Base-by-base conservation (phyloP, 2,113 vertebrate species). In the Scopus umbretta region DNA sequence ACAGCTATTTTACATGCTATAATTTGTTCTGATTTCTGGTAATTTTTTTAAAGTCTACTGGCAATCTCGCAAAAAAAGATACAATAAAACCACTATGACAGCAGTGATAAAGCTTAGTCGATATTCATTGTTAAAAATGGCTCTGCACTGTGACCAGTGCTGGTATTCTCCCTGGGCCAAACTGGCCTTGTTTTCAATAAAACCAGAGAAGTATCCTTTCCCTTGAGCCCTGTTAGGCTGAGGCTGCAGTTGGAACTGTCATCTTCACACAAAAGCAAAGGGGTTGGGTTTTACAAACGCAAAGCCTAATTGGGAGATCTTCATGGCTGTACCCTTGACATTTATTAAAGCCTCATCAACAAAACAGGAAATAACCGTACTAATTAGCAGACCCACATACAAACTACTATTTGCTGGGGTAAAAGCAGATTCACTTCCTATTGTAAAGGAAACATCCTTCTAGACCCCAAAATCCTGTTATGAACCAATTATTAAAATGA, bases 341-440 rank as follows among this genome's bases (percentile, higher is more conserved):
- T 98, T 98, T 97, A 98, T 97, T 98, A 98, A 97, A 98, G 97
- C 96, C 97, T 98, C 98, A 97, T 98, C 98, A 98, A 98, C 96
- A 97, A 97, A 98, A 97, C 91, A 95, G 98, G 98, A 97, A 98
- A 95, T 98, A 98, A 96, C 97, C 88, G 8, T 78, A 96, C 97
- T 98, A 98, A 98, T 98, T 98, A 98, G 96, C 92, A 96, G 96
- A 80, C 86, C 79, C 92, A 84, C 91, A 96, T 62, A 97, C 90
- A 96, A 96, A 94, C 56, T 70, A 85, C 76, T 95, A n/a, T 88
- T 97, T 95, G 92, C 43, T 94, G 92, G 92, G 61, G 67, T 70
- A 81, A 93, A 88, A 92, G 72, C 15, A 91, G 86, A 96, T 86
- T 95, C 93, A 86, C 78, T 91, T 76, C 92, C 90, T 82, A 91